A percentile compares a stretch with the other conserved stretches of the same genome.
phyloP scores from a whole-genome alignment of 2,797 vertebrate genomes.

The Novumbra hubbsi region DNA sequence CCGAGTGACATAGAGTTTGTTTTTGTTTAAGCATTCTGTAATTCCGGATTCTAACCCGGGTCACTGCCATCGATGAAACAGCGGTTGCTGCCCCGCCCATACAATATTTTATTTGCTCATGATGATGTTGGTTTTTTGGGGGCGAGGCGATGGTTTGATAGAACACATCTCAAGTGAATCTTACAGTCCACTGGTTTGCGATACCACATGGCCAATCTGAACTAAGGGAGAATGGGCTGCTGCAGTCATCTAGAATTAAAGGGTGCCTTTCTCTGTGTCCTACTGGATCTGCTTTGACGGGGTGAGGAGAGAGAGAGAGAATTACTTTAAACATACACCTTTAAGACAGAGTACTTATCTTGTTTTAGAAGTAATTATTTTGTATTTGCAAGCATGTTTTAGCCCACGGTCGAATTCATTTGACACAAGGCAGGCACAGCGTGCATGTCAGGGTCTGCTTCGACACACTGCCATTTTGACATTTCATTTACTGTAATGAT shows the following conservation, averaged over 20 bases:
- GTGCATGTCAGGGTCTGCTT: not conserved
- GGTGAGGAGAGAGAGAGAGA: not conserved
- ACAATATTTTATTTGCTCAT: no score
- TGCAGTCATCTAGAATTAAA: not conserved
- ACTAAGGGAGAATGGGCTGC: not conserved
- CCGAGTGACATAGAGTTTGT: no score
- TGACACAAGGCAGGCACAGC: slow-evolving; percentile 15
- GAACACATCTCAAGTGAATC: not conserved
- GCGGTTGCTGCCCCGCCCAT: not conserved
- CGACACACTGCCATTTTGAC: slow-evolving; percentile 23
- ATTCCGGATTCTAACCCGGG: not conserved
- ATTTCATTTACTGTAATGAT: slow-evolving; percentile 51
- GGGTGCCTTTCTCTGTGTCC: not conserved
- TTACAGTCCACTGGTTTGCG: not conserved
- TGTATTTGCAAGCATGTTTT: slow-evolving; percentile 18
- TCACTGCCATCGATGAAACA: not conserved
- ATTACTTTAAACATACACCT: slow-evolving; percentile 16
- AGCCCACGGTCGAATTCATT: slow-evolving; percentile 24
- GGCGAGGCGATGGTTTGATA: not conserved
- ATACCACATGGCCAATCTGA: not conserved
- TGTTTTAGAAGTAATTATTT: slow-evolving; percentile 30
- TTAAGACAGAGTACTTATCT: slow-evolving; percentile 35
- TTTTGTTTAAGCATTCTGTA: no score
- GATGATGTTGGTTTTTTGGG: not conserved
- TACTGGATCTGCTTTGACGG: not conserved